Percentiles rank a stretch among this genome's conserved stretches.
These are phyloP conservation scores for Miniopterus natalensis DNA, from an alignment of 2,113 vertebrate genomes.

Conservation along the genomic window DNA sequence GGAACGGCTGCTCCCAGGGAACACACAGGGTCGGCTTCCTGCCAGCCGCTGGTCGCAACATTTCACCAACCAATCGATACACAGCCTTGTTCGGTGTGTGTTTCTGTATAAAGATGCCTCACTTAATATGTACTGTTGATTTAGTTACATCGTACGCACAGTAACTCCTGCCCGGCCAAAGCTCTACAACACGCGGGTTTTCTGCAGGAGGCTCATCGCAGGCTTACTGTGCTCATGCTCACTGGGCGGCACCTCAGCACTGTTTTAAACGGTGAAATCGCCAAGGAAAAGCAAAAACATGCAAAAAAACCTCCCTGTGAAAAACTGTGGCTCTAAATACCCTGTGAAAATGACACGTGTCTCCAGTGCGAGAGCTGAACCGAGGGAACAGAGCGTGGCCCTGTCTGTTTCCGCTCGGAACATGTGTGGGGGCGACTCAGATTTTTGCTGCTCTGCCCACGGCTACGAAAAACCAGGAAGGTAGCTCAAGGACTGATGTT, in stretches of 20 bases:
- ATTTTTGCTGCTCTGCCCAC: rapidly evolving
- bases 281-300: not conserved
- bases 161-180: not conserved
- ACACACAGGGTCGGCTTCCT: not conserved
- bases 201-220: not conserved
- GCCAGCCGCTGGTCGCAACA: not conserved
- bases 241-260: not conserved
- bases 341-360: not conserved
- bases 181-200: rapidly evolving
- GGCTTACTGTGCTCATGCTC: not conserved
- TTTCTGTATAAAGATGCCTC: not conserved
- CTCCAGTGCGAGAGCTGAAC: not conserved
- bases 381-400: not conserved
- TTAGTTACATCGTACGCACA: not conserved
- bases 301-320: not conserved
- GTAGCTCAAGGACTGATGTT: rapidly evolving
- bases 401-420: not conserved
- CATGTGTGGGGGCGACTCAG: rapidly evolving
- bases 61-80: not conserved
- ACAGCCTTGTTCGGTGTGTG: not conserved
- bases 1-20: not conserved
- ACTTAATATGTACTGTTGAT: not conserved
- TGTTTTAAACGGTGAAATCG: not conserved
- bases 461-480: not conserved
- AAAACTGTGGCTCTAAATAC: too few species aligned